These are phyloP conservation scores for Mastigias papua DNA, from an alignment of 30 jellyfish, hydroid and myxozoan species.

Conservation along the genomic window DNA sequence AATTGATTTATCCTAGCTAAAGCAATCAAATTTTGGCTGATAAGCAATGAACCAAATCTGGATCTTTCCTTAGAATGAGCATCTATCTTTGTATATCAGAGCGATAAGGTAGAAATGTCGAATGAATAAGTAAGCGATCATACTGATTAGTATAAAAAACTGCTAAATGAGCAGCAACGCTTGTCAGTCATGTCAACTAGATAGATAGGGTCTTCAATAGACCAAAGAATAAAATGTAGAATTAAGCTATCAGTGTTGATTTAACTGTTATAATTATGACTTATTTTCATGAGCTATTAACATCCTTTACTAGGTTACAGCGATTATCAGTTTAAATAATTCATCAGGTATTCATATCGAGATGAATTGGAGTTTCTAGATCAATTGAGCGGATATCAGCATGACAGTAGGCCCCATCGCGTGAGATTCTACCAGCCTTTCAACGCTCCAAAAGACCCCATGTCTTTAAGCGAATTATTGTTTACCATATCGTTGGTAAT, in stretches of 20 bases:
- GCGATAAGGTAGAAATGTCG: too few relatives aligned
- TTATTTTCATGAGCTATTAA: neutral
- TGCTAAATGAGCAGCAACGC: too few relatives aligned
- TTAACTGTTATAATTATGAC: neutral
- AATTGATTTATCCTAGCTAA: too few relatives aligned
- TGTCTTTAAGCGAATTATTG: neutral
- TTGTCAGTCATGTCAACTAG: too few relatives aligned
- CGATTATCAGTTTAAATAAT: neutral
- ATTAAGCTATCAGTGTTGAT: neutral
- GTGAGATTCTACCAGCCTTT: conserved; percentile 2
- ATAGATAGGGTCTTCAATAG: too few relatives aligned
- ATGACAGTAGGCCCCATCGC: conserved; percentile 10
- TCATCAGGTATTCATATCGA: neutral
- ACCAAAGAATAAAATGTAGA: too few relatives aligned
- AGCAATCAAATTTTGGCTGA: too few relatives aligned
- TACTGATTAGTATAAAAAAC: too few relatives aligned
- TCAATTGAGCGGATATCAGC: neutral
- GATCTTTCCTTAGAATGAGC: too few relatives aligned
- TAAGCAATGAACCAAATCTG: too few relatives aligned
- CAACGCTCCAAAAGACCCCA: neutral
- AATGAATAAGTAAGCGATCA: too few relatives aligned
- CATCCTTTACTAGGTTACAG: neutral
- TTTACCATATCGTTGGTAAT: neutral
- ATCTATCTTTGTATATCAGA: too few relatives aligned
- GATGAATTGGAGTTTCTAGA: neutral